Evolutionary conservation across 2,888 invertebrate species (phyloP).

Genomic region (Lasioglossum malachurum): DNA sequence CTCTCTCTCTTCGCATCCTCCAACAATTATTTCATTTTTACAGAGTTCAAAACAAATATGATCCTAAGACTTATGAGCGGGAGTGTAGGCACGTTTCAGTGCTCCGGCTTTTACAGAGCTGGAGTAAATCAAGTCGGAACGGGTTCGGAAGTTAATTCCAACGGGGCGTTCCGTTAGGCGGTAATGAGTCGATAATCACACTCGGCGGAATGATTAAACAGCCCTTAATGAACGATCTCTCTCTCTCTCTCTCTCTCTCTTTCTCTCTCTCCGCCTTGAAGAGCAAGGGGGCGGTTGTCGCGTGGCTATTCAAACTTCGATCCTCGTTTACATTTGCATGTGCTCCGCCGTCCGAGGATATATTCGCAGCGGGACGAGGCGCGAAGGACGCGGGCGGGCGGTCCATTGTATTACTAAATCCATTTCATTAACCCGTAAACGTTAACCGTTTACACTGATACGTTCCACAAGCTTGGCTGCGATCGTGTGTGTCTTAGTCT

Average conservation of each 20-base stretch:
- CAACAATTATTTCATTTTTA: too few species aligned
- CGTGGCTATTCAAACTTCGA: conserved; percentile 21
- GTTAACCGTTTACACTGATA: conserved; percentile 33
- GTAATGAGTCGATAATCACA: conserved; percentile 1
- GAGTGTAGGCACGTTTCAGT: background rate
- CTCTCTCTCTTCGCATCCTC: too few species aligned
- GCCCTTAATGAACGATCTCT: conserved; percentile 6
- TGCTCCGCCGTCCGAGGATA: conserved; percentile 22
- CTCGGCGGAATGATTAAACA: conserved; percentile 10
- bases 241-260: background rate
- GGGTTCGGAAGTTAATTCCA: background rate
- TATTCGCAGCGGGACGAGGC: background rate
- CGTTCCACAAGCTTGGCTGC: conserved; percentile 43
- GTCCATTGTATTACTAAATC: conserved; percentile 38
- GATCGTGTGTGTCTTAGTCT: conserved; percentile 16
- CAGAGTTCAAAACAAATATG: too few species aligned
- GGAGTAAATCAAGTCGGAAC: background rate
- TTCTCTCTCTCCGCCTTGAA: background rate
- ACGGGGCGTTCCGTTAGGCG: background rate
- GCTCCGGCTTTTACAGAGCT: background rate
- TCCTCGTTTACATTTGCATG: conserved; percentile 36
- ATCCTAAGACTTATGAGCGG: too few species aligned
- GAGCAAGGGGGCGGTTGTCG: background rate
- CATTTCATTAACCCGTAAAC: conserved; percentile 51
- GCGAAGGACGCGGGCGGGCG: conserved; percentile 19